phyloP scores from a whole-genome alignment of 2,113 vertebrate species.

The Butorides virescens region DNA sequence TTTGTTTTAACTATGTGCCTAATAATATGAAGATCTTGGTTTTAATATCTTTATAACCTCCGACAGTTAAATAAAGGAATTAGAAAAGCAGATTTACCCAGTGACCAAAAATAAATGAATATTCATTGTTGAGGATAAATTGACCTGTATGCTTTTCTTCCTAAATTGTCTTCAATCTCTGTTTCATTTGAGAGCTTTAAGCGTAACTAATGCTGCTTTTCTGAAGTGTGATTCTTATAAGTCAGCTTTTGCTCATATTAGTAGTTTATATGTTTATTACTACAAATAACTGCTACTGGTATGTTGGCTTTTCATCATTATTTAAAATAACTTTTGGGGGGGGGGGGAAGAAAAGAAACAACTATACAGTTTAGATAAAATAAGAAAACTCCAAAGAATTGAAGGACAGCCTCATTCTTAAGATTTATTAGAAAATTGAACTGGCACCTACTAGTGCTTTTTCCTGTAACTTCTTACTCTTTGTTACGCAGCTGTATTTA shows the following conservation, averaged over 20 bases:
- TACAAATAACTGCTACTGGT: neutral
- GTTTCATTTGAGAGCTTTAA: neutral
- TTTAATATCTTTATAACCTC: neutral
- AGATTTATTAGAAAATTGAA: neutral
- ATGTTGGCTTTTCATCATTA: neutral
- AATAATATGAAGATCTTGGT: neutral
- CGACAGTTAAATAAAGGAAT: neutral
- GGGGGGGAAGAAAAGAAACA: neutral
- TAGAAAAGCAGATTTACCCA: slow-evolving; percentile 6
- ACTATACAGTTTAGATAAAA: neutral
- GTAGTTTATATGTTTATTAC: slow-evolving; percentile 11
- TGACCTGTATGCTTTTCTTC: slow-evolving; percentile 25
- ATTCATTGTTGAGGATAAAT: slow-evolving; percentile 23
- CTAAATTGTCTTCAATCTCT: neutral
- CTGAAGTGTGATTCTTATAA: neutral
- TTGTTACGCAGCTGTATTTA: neutral
- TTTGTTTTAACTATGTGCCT: neutral
- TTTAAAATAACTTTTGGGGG: neutral
- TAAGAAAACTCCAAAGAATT: neutral
- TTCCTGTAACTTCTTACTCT: neutral
- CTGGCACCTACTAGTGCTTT: neutral
- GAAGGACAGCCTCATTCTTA: neutral
- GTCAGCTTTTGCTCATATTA: neutral
- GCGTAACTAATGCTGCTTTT: neutral
- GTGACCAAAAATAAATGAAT: slow-evolving; percentile 46